Evolutionary conservation across 2,888 invertebrate genomes (phyloP).

Genomic region (Drosophila differens): DNA sequence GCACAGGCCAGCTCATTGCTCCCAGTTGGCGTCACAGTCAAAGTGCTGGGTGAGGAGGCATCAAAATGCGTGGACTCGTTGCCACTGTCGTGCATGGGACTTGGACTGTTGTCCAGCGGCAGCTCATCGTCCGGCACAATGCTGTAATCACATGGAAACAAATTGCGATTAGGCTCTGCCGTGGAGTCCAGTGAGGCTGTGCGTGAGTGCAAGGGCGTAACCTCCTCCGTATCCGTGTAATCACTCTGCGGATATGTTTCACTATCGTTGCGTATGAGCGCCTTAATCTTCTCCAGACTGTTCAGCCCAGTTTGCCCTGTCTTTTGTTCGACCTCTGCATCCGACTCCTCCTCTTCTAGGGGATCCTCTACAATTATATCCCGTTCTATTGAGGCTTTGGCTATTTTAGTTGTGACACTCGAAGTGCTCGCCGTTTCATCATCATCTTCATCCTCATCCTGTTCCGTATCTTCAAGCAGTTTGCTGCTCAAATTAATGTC

Average conservation of each 20-base stretch:
- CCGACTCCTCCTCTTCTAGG: constrained; percentile 35
- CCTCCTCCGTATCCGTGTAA: constrained; percentile 62
- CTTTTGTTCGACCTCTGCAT: constrained; percentile 2
- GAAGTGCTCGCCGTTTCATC: constrained; percentile 72
- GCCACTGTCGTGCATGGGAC: constrained; percentile 67
- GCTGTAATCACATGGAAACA: constrained; percentile 70
- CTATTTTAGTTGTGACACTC: constrained; percentile 69
- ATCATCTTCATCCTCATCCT: constrained; percentile 48
- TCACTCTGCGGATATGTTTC: constrained; percentile 75
- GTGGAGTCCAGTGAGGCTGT: constrained; percentile 66
- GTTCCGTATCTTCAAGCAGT: constrained; percentile 40
- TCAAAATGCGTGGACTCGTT: constrained; percentile 23
- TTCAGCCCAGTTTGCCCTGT: not conserved
- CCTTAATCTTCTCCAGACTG: constrained; percentile 66
- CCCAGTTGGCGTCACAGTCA: constrained; percentile 82
- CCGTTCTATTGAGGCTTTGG: constrained; percentile 71
- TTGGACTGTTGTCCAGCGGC: constrained; percentile 67
- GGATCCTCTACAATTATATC: constrained; percentile 60
- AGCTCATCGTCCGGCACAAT: constrained; percentile 79
- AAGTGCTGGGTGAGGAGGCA: constrained; percentile 41
- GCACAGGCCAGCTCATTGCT: constrained; percentile 88
- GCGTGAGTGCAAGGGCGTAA: constrained; percentile 67
- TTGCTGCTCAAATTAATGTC: constrained; percentile 54
- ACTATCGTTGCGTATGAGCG: constrained; percentile 69
- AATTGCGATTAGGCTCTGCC: constrained; percentile 44